A percentile compares a stretch with the other conserved stretches of the same genome.
These are phyloP conservation scores for Gymnorhina tibicen DNA, from an alignment of 2,113 vertebrate species.

Conservation along the genomic window DNA sequence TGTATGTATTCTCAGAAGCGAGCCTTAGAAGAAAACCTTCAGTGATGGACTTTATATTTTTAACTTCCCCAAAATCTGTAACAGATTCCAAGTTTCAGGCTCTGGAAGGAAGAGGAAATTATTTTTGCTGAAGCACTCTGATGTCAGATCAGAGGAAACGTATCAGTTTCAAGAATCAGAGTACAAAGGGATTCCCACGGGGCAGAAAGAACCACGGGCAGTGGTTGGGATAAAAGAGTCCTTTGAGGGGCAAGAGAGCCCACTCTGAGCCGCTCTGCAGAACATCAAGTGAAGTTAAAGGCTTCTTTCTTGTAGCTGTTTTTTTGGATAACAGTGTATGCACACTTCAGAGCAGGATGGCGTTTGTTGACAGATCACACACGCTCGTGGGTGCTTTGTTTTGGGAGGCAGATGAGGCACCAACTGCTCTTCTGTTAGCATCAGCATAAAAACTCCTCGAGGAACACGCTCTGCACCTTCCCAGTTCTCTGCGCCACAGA, in stretches of 20 bases:
- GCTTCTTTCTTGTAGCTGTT: background rate
- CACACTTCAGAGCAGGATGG: background rate
- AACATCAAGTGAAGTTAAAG: slow-evolving; percentile 13
- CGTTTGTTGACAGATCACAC: slow-evolving; percentile 11
- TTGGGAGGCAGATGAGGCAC: background rate
- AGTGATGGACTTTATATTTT: background rate
- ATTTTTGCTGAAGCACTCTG: slow-evolving; percentile 30
- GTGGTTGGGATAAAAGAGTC: background rate
- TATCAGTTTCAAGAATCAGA: slow-evolving; percentile 24
- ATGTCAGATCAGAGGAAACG: slow-evolving; percentile 31
- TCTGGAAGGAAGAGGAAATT: slow-evolving; percentile 25
- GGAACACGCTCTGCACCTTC: background rate
- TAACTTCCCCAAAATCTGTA: background rate
- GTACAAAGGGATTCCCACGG: slow-evolving; percentile 21
- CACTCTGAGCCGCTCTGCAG: background rate
- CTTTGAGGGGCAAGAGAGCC: slow-evolving; percentile 34
- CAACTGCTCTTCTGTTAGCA: background rate
- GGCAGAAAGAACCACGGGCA: slow-evolving; percentile 9
- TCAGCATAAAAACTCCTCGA: background rate
- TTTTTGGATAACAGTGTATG: background rate
- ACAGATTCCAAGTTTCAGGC: slow-evolving; percentile 17
- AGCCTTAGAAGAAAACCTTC: background rate
- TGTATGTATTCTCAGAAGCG: background rate
- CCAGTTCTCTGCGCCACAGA: background rate
- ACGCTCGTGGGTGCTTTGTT: background rate